Evolutionary conservation across 23 tunicate genomes (phyloP), one percentile per base, ranked within the genome.

Genomic region (Ciona savignyi): DNA sequence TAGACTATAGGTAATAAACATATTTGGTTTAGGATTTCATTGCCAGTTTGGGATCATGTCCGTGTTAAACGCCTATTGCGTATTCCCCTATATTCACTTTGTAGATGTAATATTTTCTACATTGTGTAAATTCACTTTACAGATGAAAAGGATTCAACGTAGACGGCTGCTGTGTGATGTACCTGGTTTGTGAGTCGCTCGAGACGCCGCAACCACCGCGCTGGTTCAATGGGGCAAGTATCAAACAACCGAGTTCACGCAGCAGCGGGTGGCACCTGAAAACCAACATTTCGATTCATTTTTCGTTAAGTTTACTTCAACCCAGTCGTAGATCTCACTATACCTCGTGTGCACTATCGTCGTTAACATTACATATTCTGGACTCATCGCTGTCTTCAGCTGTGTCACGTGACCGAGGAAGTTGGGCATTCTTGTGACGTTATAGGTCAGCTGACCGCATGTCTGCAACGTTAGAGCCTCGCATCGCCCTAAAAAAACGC

Each of bases 261-360:
- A 88, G 32, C 48, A 88, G 29, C 2, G 87, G 84, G 73, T 88
- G 96, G 67, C 96, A 88, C 67, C 96, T 88, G 51, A 22, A n/a
- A n/a, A n/a, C n/a, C n/a, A n/a, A n/a, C n/a, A n/a, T n/a, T n/a
- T n/a, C n/a, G n/a, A n/a, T n/a, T n/a, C n/a, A n/a, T n/a, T n/a
- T n/a, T n/a, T n/a, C n/a, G n/a, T n/a, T n/a, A n/a, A n/a, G n/a
- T n/a, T n/a, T n/a, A n/a, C n/a, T n/a, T n/a, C n/a, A n/a, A n/a
- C n/a, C n/a, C n/a, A n/a, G n/a, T n/a, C n/a, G n/a, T n/a, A n/a
- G n/a, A n/a, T n/a, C n/a, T n/a, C n/a, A n/a, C n/a, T 30, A 31
- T 32, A 87, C 95, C 86, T 87, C 28, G 87, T 82, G 29, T 82
- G 83, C 33, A 65, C 80, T 4, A 83, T 35, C 2, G 77, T 29